These are phyloP conservation scores for Gryllus longicercus DNA, from an alignment of 2,888 invertebrate species.

Conservation along the genomic window DNA sequence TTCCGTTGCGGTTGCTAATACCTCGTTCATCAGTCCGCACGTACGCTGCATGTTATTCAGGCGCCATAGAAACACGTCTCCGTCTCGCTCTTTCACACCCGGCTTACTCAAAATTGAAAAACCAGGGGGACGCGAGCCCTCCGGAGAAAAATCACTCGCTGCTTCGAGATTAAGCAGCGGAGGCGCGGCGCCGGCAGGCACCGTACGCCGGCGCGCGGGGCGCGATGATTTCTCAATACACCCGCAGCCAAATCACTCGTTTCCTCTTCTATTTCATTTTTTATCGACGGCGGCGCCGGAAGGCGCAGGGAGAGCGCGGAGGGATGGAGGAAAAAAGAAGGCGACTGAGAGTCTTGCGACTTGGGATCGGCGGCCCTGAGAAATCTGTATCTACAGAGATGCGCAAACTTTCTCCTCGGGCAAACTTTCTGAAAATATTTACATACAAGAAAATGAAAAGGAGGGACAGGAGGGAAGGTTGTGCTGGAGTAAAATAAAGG, in stretches of 20 bases:
- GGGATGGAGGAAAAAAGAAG: too few species aligned
- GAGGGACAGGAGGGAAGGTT: neutral
- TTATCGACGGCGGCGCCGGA: too few species aligned
- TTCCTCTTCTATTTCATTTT: neutral
- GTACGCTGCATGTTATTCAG: neutral
- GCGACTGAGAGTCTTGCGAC: too few species aligned
- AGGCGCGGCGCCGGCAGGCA: neutral
- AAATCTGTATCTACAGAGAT: slow-evolving; percentile 4
- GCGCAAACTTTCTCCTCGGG: slow-evolving; percentile 3
- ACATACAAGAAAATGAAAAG: neutral
- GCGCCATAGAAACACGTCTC: neutral
- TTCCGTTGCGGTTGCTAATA: neutral
- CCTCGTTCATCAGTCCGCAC: neutral
- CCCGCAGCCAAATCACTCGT: neutral
- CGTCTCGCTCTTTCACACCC: neutral
- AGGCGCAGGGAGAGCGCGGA: too few species aligned
- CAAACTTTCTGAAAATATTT: neutral
- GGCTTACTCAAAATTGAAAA: neutral
- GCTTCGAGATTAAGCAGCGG: neutral
- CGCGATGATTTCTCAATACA: neutral
- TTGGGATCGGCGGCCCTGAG: neutral
- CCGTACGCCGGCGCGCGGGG: neutral
- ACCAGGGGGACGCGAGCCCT: neutral
- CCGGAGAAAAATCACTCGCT: neutral
- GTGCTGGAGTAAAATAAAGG: neutral